Percentiles rank a stretch among this genome's conserved stretches.
Evolutionary conservation across 2,888 invertebrate genomes (phyloP).

Genomic region (Adineta ricciae): DNA sequence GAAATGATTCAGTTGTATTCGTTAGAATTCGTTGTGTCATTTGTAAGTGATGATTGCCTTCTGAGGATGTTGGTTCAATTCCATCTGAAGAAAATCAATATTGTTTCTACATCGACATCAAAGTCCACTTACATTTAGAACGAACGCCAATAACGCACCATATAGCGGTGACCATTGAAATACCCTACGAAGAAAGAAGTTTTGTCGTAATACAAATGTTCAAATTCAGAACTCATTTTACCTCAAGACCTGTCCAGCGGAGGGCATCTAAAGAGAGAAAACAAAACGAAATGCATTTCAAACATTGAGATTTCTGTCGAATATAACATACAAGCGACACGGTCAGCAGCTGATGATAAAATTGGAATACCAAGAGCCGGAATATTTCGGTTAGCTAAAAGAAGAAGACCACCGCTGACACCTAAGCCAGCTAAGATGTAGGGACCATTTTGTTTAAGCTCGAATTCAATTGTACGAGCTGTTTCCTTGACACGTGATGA

Average conservation of each 20-base stretch:
- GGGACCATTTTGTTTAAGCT: background rate
- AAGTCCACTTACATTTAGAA: background rate
- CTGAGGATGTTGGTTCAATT: background rate
- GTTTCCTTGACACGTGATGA: background rate
- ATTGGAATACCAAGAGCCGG: background rate
- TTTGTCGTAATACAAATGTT: background rate
- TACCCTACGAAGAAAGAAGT: background rate
- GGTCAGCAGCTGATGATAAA: conserved; percentile 18
- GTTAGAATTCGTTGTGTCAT: background rate
- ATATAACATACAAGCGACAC: background rate
- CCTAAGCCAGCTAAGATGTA: conserved; percentile 18
- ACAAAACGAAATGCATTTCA: background rate
- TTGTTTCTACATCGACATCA: background rate
- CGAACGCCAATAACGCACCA: conserved; percentile 5
- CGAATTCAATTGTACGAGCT: background rate
- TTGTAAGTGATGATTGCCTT: background rate
- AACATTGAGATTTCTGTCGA: background rate
- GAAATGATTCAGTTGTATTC: background rate
- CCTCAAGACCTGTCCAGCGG: background rate
- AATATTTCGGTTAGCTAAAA: background rate
- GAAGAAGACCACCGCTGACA: background rate
- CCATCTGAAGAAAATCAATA: background rate
- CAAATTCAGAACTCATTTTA: background rate
- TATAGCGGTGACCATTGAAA: background rate
- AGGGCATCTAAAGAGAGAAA: background rate